These are phyloP conservation scores for Formica exsecta DNA, from an alignment of 1,140 invertebrate genomes.

Conservation along the genomic window DNA sequence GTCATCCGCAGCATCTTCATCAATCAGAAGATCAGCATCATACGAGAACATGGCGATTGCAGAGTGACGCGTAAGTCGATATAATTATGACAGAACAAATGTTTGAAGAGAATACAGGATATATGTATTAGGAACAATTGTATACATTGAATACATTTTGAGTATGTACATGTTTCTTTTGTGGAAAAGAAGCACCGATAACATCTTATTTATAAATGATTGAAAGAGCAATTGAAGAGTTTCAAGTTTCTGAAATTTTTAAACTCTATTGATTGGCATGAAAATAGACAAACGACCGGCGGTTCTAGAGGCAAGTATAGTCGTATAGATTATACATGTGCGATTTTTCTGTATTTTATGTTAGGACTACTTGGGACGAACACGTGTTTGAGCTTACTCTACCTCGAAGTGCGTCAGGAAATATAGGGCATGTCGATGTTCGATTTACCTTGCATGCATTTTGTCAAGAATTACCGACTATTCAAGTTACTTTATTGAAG, in stretches of 20 bases:
- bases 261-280: not conserved
- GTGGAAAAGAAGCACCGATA: not conserved
- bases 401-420: conserved; percentile 89
- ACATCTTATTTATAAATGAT: not conserved
- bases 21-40: conserved; percentile 92
- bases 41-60: conserved; percentile 94
- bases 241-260: too few relatives aligned
- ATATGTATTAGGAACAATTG: not conserved
- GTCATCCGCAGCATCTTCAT: conserved; percentile 92
- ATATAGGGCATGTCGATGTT: conserved; percentile 95
- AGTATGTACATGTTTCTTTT: not conserved
- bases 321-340: not conserved
- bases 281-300: not conserved
- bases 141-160: not conserved
- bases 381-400: conserved; percentile 96
- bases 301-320: not conserved
- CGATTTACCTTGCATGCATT: conserved; percentile 93
- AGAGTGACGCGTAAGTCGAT: conserved; percentile 91
- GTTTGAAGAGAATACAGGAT: not conserved
- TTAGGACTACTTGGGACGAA: conserved; percentile 94
- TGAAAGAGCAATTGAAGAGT: not conserved
- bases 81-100: not conserved
- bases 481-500: conserved; percentile 94
- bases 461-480: conserved; percentile 87
- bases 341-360: not conserved